Base-by-base conservation (phyloP, 92 coral and sea anemone species). In the Palythoa caribaeorum region DNA sequence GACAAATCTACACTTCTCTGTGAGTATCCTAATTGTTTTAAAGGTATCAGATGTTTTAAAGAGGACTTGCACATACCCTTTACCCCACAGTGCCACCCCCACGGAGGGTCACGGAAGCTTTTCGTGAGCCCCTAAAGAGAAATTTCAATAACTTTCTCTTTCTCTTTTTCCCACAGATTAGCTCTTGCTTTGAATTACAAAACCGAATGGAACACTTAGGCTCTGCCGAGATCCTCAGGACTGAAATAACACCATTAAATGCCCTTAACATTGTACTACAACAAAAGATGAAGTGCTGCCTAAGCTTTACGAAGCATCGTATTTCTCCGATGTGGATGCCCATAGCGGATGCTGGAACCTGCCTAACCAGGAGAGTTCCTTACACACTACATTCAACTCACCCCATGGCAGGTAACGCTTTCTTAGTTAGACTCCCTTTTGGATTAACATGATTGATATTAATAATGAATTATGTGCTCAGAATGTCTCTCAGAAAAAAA, bases 271-370 rank as follows among this genome's bases (percentile, higher is more conserved):
- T 66, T 89, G 90, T 44, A 90, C 93, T 17, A 95, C 95, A 20
- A 90, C 98, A 38, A 89, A 92, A 3, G 98, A 93, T n/a, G 95
- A 92, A 44, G 73, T 94, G 1, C 84, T 92, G 6, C 88, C 98
- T 4, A 92, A 62, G 83, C 91, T 94, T 1, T 90, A 93, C 54
- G 88, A 92, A 71, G 93, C 93, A 20, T 85, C 88, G n/a, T 90
- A 71, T 47, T 94, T 92, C 85, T 88, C 94, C 28, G 88, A 80
- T 3, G 89, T 90, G 2, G 94, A 92, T 73, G 95, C 94, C 3
- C 88, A 91, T 52, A 92, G 94, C 55, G 95, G 97, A 12, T 94
- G 86, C 79, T 92, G 97, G 97, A 92, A 92, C 78, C 90, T 94
- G 84, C 91, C 88, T 7, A 91, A 88, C 78, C 87, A 76, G 52